Evolutionary conservation across 2,888 invertebrate species (phyloP).

Genomic region (Phymatocera aterrima): DNA sequence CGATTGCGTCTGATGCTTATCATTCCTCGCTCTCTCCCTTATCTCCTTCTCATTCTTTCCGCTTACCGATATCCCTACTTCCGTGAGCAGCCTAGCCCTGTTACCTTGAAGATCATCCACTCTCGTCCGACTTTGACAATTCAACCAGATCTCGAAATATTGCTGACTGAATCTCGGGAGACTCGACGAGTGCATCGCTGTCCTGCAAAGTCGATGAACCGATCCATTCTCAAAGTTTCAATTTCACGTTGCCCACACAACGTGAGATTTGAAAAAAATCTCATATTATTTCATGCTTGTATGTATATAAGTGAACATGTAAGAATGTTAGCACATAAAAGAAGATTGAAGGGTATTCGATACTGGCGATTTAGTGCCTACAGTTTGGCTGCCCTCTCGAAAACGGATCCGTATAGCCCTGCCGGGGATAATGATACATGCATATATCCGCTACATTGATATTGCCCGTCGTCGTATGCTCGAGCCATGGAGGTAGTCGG

Average conservation of each 20-base stretch:
- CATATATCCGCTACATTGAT: conserved; percentile 44
- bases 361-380: conserved; percentile 18
- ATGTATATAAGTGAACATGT: too few relatives aligned
- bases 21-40: neutral
- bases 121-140: conserved; percentile 17
- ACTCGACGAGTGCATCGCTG: conserved; percentile 6
- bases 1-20: conserved; percentile 11
- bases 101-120: conserved; percentile 15
- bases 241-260: neutral
- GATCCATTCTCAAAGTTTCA: neutral
- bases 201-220: neutral
- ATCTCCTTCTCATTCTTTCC: neutral
- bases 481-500: conserved; percentile 26
- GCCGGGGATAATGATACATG: conserved; percentile 42
- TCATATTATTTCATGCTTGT: neutral
- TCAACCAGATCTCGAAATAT: neutral
- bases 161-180: neutral
- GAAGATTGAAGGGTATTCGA: conserved; percentile 38
- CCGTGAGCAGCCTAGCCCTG: neutral
- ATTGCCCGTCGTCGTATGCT: conserved; percentile 20
- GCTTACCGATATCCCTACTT: neutral
- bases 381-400: conserved; percentile 30
- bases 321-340: conserved; percentile 34
- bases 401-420: conserved; percentile 27
- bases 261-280: conserved; percentile 5